Conservation (phyloP, 2,113 vertebrate species). For the Marcusenius ussheri region DNA sequence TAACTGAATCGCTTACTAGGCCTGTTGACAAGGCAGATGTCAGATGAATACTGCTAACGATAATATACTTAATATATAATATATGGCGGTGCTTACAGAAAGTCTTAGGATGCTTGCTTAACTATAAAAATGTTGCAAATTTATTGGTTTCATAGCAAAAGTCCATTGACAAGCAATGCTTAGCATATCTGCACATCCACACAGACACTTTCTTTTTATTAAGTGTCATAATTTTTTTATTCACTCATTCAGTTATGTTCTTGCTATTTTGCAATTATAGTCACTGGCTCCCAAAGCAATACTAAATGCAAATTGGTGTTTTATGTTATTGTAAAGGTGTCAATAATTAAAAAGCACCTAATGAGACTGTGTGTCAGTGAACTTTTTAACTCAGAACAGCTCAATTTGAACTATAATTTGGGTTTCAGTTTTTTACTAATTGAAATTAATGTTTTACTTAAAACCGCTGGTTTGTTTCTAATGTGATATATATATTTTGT, state of each 20-base stretch:
- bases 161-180: not conserved
- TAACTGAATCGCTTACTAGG: not conserved
- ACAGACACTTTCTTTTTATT: not conserved
- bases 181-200: not conserved
- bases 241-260: not conserved
- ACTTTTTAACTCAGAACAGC: not conserved
- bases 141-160: not conserved
- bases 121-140: not conserved
- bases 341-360: not conserved
- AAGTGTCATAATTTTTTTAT: not conserved
- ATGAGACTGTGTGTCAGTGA: not conserved
- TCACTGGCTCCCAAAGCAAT: not conserved
- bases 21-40: not conserved
- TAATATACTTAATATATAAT: not conserved
- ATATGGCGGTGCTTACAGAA: not conserved
- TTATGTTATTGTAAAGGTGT: not conserved
- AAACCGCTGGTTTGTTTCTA: not conserved
- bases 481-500: not conserved
- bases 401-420: not conserved
- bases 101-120: not conserved
- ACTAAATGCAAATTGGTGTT: not conserved
- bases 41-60: not conserved
- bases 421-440: not conserved
- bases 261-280: not conserved
- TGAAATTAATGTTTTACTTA: not conserved